Conservation (phyloP, 1,140 invertebrate genomes). For the Drosophila willistoni region DNA sequence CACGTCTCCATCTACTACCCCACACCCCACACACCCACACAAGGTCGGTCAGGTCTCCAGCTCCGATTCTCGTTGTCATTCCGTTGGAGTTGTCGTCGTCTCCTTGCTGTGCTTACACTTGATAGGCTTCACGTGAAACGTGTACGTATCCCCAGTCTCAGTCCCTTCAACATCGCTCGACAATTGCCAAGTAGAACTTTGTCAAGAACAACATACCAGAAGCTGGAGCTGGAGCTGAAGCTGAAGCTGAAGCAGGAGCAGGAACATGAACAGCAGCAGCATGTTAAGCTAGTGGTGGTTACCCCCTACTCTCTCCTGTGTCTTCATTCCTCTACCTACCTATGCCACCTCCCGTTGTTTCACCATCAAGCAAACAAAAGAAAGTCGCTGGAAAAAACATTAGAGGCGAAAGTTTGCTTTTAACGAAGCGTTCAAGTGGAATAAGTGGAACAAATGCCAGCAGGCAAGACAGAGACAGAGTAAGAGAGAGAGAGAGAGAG, state of each 20-base stretch:
- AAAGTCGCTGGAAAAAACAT: slow-evolving; percentile 52
- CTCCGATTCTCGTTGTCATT: slow-evolving; percentile 51
- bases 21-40: slow-evolving; percentile 21
- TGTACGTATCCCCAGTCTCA: slow-evolving; percentile 20
- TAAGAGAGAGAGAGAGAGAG: background rate
- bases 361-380: slow-evolving; percentile 27
- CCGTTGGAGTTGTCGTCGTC: slow-evolving; percentile 29
- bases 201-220: slow-evolving; percentile 36
- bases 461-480: slow-evolving; percentile 6
- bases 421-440: slow-evolving; percentile 73
- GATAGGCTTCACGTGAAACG: slow-evolving; percentile 71
- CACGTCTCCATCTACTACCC: slow-evolving; percentile 45
- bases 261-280: slow-evolving; percentile 1
- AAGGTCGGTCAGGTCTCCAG: slow-evolving; percentile 36
- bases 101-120: slow-evolving; percentile 58
- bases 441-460: slow-evolving; percentile 71
- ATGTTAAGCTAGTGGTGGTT: slow-evolving; percentile 18
- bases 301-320: background rate
- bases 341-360: background rate
- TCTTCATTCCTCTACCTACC: no score
- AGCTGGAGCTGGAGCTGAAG: slow-evolving; percentile 20
- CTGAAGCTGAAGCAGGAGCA: slow-evolving; percentile 20
- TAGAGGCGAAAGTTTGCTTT: slow-evolving; percentile 66
- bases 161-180: slow-evolving; percentile 12
- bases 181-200: slow-evolving; percentile 53